Evolutionary conservation across 2,888 invertebrate genomes (phyloP).

Genomic region (Caenorhabditis wallacei): DNA sequence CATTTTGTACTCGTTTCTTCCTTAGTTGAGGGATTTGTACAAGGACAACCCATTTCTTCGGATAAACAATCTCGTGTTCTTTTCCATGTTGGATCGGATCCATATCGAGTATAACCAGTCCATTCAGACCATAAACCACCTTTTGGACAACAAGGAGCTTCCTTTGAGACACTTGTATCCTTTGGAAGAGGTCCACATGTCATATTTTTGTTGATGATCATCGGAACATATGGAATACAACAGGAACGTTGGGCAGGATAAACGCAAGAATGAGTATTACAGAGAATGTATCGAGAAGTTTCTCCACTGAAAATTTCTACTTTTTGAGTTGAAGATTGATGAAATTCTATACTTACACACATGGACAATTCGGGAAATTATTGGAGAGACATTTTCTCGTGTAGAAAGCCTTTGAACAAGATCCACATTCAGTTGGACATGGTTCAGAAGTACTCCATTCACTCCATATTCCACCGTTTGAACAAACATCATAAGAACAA

Average conservation of each 20-base stretch:
- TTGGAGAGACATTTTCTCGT: constrained; percentile 40
- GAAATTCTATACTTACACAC: constrained; percentile 4
- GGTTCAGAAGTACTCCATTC: constrained; percentile 29
- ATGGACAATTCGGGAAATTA: constrained; percentile 1
- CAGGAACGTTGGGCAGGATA: constrained; percentile 35
- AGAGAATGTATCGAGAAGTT: constrained; percentile 17
- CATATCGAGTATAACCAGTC: constrained; percentile 15
- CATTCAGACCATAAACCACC: constrained; percentile 31
- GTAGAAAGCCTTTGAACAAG: constrained; percentile 23
- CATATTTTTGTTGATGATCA: constrained; percentile 16
- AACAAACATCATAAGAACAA: constrained; percentile 25
- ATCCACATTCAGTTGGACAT: constrained; percentile 40
- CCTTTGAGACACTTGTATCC: neutral
- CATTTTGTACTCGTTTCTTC: neutral
- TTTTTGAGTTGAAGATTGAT: neutral
- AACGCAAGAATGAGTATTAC: constrained; percentile 38
- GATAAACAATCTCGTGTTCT: constrained; percentile 26
- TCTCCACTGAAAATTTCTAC: constrained; percentile 20
- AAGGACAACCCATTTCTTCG: constrained; percentile 1
- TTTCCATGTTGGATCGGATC: neutral
- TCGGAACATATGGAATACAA: constrained; percentile 32
- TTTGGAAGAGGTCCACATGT: constrained; percentile 37
- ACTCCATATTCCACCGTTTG: constrained; percentile 35
- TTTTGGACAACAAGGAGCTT: constrained; percentile 33
- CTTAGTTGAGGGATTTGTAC: neutral